Conservation (phyloP, 2,797 vertebrate genomes). For the Sebastes nivosus region DNA sequence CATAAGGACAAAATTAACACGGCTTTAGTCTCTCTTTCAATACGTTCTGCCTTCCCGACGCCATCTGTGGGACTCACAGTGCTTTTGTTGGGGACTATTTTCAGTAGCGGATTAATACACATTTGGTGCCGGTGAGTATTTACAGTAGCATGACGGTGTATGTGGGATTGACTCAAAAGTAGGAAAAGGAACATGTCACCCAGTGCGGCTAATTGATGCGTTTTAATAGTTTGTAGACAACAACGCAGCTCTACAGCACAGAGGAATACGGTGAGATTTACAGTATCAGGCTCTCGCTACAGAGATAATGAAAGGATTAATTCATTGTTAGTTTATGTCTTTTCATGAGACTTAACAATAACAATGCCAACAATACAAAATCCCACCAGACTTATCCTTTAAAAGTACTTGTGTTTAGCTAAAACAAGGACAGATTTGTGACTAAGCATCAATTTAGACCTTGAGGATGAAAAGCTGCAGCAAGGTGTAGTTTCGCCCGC, state of each 20-base stretch:
- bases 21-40: not conserved
- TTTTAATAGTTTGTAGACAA: slow-evolving; percentile 1
- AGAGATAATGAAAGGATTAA: not conserved
- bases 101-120: not conserved
- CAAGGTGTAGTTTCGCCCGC: not conserved
- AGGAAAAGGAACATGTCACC: not conserved
- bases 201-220: not conserved
- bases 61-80: not conserved
- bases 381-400: not conserved
- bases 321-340: not conserved
- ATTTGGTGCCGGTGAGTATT: not conserved
- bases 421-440: not conserved
- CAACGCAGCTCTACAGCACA: not conserved
- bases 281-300: not conserved
- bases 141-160: not conserved
- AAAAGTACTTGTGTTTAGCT: not conserved
- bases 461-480: slow-evolving; percentile 20
- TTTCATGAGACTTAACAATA: not conserved
- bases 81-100: not conserved
- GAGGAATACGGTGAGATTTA: not conserved
- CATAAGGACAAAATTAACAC: not conserved
- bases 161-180: not conserved
- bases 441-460: slow-evolving; percentile 14
- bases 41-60: not conserved
- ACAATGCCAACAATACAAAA: not conserved